Evolutionary conservation across 2,113 vertebrate genomes (phyloP).

Genomic region (Colaptes auratus): DNA sequence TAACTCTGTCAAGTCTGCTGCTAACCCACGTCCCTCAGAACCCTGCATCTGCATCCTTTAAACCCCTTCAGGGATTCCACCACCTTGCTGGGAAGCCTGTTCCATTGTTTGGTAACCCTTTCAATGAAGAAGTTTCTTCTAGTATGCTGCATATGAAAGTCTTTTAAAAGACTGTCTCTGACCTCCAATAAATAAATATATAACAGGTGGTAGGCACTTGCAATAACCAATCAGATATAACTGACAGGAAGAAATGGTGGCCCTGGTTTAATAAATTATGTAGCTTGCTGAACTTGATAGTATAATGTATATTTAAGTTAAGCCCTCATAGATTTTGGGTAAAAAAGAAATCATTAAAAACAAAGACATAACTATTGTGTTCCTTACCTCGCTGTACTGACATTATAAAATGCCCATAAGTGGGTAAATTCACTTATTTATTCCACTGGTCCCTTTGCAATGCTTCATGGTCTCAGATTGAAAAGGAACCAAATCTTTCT

Average conservation of each 20-base stretch:
- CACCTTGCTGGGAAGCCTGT: too few relatives aligned
- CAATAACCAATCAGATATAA: neutral
- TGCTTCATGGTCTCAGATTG: too few relatives aligned
- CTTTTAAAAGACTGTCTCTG: neutral
- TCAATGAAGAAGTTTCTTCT: too few relatives aligned
- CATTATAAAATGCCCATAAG: neutral
- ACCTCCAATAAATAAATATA: neutral
- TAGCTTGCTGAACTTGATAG: neutral
- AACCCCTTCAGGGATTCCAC: too few relatives aligned
- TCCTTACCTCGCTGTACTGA: neutral
- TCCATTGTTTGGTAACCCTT: too few relatives aligned
- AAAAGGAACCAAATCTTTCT: neutral
- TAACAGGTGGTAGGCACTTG: neutral
- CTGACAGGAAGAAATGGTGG: conserved; percentile 16
- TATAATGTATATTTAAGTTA: conserved; percentile 33
- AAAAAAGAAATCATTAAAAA: neutral
- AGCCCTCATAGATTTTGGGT: neutral
- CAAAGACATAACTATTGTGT: neutral
- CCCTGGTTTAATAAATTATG: conserved; percentile 1
- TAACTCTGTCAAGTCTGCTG: too few relatives aligned
- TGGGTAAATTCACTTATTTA: neutral
- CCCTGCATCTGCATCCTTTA: too few relatives aligned
- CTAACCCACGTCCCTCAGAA: too few relatives aligned
- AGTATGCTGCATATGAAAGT: neutral
- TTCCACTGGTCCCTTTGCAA: neutral